phyloP scores from a whole-genome alignment of 2,113 vertebrate species.

The Artemisiospiza belli region DNA sequence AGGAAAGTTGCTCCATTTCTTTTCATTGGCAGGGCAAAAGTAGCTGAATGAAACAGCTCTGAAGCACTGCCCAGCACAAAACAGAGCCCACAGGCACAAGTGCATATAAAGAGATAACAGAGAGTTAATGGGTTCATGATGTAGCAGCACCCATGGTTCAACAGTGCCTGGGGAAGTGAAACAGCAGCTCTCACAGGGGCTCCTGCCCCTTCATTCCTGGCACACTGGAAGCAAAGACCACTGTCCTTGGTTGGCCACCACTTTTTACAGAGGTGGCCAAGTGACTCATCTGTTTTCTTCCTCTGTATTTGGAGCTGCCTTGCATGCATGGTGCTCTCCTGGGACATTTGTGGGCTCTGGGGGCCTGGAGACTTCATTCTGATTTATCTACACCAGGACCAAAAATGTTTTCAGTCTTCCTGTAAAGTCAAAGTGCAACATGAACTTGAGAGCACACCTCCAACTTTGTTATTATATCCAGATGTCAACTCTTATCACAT shows the following conservation, averaged over 20 bases:
- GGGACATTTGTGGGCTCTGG: background rate
- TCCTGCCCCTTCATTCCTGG: background rate
- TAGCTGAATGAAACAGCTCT: background rate
- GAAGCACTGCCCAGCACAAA: background rate
- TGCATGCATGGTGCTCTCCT: fast-evolving
- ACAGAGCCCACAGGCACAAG: background rate
- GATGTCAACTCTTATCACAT: background rate
- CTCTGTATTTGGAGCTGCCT: background rate
- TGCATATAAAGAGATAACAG: background rate
- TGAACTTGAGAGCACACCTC: background rate
- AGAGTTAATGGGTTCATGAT: background rate
- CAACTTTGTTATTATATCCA: background rate
- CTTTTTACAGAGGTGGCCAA: background rate
- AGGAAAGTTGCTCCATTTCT: background rate
- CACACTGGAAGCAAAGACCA: background rate
- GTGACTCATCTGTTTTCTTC: background rate
- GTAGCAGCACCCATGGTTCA: background rate
- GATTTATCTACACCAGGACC: background rate
- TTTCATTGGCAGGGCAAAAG: background rate
- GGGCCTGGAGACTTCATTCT: background rate
- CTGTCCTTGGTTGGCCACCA: background rate
- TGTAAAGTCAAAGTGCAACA: background rate
- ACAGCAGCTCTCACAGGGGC: background rate
- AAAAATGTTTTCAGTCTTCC: background rate
- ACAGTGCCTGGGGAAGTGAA: too few species aligned